Percentiles rank a stretch among this genome's conserved stretches.
phyloP scores from a whole-genome alignment of 2,113 vertebrate species.

The Puffinus mauretanicus region DNA sequence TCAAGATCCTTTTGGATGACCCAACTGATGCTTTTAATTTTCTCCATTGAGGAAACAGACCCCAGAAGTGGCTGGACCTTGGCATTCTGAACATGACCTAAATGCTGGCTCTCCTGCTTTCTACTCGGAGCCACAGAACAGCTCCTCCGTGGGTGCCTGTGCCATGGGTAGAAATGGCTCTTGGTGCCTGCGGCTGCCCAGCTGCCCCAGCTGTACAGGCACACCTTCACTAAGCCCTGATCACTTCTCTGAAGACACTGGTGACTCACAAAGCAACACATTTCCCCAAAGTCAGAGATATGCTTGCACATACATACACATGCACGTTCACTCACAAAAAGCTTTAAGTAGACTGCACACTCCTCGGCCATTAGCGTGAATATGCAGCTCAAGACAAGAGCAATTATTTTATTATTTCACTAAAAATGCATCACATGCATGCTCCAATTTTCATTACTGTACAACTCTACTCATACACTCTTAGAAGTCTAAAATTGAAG shows the following conservation, averaged over 20 bases:
- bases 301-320: too few species aligned
- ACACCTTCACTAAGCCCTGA: background rate
- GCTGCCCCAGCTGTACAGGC: background rate
- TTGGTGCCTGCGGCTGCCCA: rapidly evolving
- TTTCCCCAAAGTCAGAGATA: background rate
- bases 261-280: rapidly evolving
- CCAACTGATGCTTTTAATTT: background rate
- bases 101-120: background rate
- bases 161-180: background rate
- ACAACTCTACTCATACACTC: background rate
- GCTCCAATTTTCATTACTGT: background rate
- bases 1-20: background rate
- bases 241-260: background rate
- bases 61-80: background rate
- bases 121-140: background rate
- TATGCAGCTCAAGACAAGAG: background rate
- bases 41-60: background rate
- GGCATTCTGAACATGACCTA: background rate
- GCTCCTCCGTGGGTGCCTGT: too few species aligned
- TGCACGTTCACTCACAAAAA: background rate
- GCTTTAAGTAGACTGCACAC: background rate
- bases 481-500: background rate
- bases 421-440: background rate
- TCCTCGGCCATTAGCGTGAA: rapidly evolving
- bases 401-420: background rate